Base-by-base conservation (phyloP, 2,797 vertebrate genomes). In the Coregonus ussuriensis region DNA sequence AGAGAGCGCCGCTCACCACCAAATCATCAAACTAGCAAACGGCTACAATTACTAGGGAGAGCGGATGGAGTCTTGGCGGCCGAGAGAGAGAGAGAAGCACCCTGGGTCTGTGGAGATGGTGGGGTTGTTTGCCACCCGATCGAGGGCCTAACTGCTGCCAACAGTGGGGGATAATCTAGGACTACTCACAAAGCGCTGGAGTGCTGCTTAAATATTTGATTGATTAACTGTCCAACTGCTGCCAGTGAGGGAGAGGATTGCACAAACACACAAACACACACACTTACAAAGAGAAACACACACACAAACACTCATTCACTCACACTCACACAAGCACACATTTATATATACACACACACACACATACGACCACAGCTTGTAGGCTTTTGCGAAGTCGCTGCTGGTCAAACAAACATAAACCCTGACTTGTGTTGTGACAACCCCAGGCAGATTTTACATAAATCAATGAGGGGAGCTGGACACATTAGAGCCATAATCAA, bases 131-230 rank as follows among this genome's bases (percentile, higher is more conserved):
- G 52, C 74, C 71, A 68, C 72, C 75, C 69, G 37, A 78, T 68
- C 82, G 82, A 89, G 89, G 89, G 16, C 90, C 90, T 91, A 93
- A 80, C 86, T 83, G 88, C 91, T 93, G 91, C 91, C 91, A 93
- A 91, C 89, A 88, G 89, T 83, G 90, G 82, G 85, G 87, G 89
- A 93, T 93, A 93, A 94, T 94, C 92, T 92, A 80, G 86, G 91
- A 91, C 90, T 91, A 86, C 93, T 93, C 91, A 92, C 93, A 89
- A 93, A 87, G 93, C 90, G 85, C 89, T 92, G 93, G 93, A 93
- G 93, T 91, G 88, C 92, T 93, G 92, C 93, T 94, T 94, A 93
- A 94, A 94, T 94, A 94, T 94, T 93, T 95, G 94, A 95, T 95
- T 95, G 94, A 95, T 95, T 95, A 94, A 94, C 91, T 90, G 92